A percentile compares a stretch with the other conserved stretches of the same genome.
phyloP scores from a whole-genome alignment of 2,797 vertebrate genomes.

The Dromococcyx pavoninus region DNA sequence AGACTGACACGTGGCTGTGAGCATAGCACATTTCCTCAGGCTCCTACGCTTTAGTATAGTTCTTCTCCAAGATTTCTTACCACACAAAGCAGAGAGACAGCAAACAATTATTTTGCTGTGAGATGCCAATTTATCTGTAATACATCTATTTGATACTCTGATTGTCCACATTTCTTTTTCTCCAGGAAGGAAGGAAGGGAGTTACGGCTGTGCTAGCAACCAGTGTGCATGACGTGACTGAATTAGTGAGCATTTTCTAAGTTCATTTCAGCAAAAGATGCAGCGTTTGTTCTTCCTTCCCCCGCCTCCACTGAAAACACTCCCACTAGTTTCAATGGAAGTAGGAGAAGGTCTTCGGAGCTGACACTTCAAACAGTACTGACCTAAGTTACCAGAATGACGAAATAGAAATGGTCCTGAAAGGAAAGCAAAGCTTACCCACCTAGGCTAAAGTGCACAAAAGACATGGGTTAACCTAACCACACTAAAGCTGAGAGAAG shows the following conservation, averaged over 20 bases:
- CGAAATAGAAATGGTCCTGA: not conserved
- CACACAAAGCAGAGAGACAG: not conserved
- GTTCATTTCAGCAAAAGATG: not conserved
- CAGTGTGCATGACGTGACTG: not conserved
- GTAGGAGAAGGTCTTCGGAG: not conserved
- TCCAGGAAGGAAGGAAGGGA: conserved; percentile 28
- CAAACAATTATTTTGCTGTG: not conserved
- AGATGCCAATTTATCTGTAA: not conserved
- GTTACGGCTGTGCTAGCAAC: not conserved
- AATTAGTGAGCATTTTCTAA: not conserved
- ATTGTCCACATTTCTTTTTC: not conserved
- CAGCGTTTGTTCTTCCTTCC: not conserved
- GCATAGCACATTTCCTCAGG: not conserved
- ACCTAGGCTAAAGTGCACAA: not conserved
- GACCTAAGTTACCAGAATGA: not conserved
- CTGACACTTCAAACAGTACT: not conserved
- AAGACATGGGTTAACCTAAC: not conserved
- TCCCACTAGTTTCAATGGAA: not conserved
- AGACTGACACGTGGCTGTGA: not conserved
- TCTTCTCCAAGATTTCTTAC: not conserved
- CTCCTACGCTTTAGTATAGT: not conserved
- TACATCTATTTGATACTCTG: not conserved
- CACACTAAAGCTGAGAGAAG: not conserved
- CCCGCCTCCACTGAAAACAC: not conserved
- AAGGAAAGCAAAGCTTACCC: not conserved